Evolutionary conservation across 2,888 invertebrate species (phyloP).

Genomic region (Cephus pulcher): DNA sequence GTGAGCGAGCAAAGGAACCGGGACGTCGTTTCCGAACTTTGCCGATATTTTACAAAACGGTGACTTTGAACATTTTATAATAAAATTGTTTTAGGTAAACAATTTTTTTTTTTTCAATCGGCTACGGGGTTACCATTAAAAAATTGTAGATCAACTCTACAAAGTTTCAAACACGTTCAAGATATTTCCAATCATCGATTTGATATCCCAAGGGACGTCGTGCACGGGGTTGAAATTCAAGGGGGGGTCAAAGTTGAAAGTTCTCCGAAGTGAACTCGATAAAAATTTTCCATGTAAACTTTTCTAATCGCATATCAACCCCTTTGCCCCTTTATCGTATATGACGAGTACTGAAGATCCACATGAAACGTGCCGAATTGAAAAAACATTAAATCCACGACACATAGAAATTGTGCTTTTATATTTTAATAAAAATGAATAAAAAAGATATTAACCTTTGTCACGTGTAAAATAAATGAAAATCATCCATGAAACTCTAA

Average conservation of each 20-base stretch:
- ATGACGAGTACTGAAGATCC: background rate
- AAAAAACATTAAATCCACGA: background rate
- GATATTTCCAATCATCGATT: background rate
- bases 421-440: too few species aligned
- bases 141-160: background rate
- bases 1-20: conserved; percentile 32
- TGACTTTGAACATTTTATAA: background rate
- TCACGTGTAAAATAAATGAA: background rate
- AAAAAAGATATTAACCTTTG: too few species aligned
- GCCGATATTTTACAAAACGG: background rate
- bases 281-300: background rate
- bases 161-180: background rate
- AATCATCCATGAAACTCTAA: background rate
- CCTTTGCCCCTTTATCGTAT: background rate
- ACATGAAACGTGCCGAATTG: background rate
- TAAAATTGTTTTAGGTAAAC: background rate
- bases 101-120: background rate
- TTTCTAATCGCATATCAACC: background rate
- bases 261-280: background rate
- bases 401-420: background rate
- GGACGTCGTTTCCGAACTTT: conserved; percentile 31
- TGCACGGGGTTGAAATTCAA: background rate
- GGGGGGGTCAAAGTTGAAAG: background rate
- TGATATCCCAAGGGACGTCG: background rate
- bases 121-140: background rate